phyloP scores from a whole-genome alignment of 2,113 vertebrate species.

The Pseudorasbora parva region DNA sequence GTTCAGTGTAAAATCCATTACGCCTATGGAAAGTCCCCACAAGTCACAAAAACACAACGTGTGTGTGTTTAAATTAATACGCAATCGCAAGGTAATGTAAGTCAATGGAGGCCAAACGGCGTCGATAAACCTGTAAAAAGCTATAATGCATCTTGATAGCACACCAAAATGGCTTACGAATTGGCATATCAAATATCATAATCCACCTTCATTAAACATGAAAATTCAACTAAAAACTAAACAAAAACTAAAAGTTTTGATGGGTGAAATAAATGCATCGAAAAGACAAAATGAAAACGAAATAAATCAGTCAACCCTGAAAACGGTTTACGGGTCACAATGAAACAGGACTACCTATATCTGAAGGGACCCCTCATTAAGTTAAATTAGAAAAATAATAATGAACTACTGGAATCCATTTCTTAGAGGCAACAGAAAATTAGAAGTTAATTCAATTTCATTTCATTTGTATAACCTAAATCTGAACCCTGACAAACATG shows the following conservation, averaged over 20 bases:
- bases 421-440: not conserved
- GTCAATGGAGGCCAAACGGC: no score
- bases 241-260: not conserved
- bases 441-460: not conserved
- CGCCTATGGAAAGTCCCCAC: no score
- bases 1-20: no score
- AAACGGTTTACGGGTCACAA: not conserved
- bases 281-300: not conserved
- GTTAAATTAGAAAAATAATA: not conserved
- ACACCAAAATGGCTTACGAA: no score
- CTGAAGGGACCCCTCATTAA: not conserved
- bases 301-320: not conserved
- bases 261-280: not conserved
- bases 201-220: not conserved
- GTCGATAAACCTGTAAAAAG: no score
- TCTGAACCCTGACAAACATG: conserved; percentile 21
- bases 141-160: no score
- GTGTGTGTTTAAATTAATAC: no score
- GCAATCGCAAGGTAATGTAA: no score
- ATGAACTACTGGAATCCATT: not conserved
- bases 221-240: not conserved
- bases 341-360: not conserved
- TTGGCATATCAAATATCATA: no score
- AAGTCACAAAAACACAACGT: no score
- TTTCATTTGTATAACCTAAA: conserved; percentile 1